A percentile compares a stretch with the other conserved stretches of the same genome.
These are phyloP conservation scores for Trichopoda pennipes DNA, from an alignment of 2,888 invertebrate species.

Conservation along the genomic window DNA sequence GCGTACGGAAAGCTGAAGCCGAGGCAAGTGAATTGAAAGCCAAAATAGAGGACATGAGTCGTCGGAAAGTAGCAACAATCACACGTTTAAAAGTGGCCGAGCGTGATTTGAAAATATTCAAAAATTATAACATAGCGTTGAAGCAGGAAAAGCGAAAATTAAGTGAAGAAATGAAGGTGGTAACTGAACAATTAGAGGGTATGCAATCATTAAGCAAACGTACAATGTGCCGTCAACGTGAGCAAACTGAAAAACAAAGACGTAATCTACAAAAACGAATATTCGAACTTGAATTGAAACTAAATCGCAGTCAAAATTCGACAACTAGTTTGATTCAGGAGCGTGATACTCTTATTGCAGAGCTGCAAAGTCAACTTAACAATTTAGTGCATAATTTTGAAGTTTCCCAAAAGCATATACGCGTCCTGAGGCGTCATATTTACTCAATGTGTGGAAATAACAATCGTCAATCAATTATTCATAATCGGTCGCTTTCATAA, in stretches of 20 bases:
- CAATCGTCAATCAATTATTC: conserved; percentile 47
- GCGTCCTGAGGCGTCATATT: conserved; percentile 78
- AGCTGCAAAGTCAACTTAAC: conserved; percentile 78
- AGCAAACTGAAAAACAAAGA: conserved; percentile 78
- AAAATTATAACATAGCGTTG: conserved; percentile 76
- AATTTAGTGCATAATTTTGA: conserved; percentile 79
- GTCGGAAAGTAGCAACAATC: conserved; percentile 73
- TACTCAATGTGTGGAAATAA: conserved; percentile 74
- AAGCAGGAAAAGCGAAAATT: conserved; percentile 77
- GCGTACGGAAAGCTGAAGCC: conserved; percentile 73
- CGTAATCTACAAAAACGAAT: conserved; percentile 78
- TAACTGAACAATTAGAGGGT: conserved; percentile 74
- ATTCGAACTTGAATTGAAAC: conserved; percentile 78
- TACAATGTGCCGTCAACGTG: conserved; percentile 77
- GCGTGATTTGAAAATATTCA: conserved; percentile 77
- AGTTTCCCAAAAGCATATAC: conserved; percentile 80
- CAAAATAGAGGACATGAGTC: conserved; percentile 77
- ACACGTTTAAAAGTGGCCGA: conserved; percentile 76
- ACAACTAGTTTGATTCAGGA: conserved; percentile 77
- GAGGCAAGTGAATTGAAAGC: conserved; percentile 73
- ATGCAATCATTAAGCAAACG: conserved; percentile 75
- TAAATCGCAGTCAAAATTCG: conserved; percentile 78
- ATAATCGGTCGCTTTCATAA: conserved; percentile 28
- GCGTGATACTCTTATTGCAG: conserved; percentile 78
- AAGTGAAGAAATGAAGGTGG: conserved; percentile 73